Base-by-base conservation (phyloP, 1,140 invertebrate species). In the Triops cancriformis region DNA sequence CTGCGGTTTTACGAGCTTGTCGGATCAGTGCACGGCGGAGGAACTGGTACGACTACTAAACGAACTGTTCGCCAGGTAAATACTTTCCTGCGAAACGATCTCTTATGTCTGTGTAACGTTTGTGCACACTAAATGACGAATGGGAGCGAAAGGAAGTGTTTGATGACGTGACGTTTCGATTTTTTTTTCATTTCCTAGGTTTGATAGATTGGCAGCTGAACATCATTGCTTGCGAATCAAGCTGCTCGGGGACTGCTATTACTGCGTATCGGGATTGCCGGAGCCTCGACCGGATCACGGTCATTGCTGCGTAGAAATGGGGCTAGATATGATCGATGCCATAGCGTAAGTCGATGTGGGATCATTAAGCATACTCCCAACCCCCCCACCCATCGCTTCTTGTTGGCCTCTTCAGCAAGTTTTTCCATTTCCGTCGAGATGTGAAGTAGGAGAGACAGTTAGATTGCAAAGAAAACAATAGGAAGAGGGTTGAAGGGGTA, bases 221-320 rank as follows among this genome's bases (percentile, higher is more conserved):
- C 94, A 97, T 84, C 93, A 96, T 85, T 97, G 95, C 85, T 88
- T 97, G 9, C 88, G 94, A 80, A 97, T 97, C 84, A 96, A 97
- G 85, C 88, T 97, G 26, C 87, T 97, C 2, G 95, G 95, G 2
- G 95, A 97, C 86, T 97, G 95, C 86, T 97, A 98, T 85, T 97
- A 97, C 86, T 97, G 95, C 84, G 94, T 97, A 14, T 93, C 91
- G 11, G 94, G 95, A 5, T 86, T 97, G 73, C 94, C 94, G 0
- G 94, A 96, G 84, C 89, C 94, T 0, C 86, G 94, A 73, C 90
- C 92, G 41, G 94, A 97, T 87, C 95, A 97, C 82, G 95, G 94
- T 78, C 92, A 94, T 80, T 96, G 94, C 86, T 95, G 94, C 82
- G 94, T 98, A 1, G 94, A 97, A 86, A 97, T 98, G 95, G 95